phyloP scores from a whole-genome alignment of 2,888 invertebrate genomes.

The Brachynemurus nebulosus region DNA sequence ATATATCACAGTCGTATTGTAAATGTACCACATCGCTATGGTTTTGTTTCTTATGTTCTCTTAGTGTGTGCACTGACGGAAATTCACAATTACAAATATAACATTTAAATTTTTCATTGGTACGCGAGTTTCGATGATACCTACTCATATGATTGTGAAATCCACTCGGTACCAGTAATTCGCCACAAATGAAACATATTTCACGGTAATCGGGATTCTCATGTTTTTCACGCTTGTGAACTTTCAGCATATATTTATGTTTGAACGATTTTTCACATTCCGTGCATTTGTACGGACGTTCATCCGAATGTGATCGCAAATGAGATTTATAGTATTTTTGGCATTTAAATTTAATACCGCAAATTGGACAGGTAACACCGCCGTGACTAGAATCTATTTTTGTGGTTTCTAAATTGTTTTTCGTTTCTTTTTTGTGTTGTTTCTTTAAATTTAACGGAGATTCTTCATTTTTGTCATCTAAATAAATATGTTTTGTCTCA shows the following conservation, averaged over 20 bases:
- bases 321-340: neutral
- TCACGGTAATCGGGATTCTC: neutral
- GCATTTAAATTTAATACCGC: neutral
- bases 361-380: neutral
- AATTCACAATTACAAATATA: neutral
- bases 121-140: neutral
- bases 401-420: too few relatives aligned
- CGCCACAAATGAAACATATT: neutral
- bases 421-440: neutral
- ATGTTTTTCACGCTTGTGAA: neutral
- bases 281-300: neutral
- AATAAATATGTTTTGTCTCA: neutral
- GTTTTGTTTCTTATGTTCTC: too few relatives aligned
- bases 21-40: too few relatives aligned
- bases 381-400: too few relatives aligned
- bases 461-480: too few relatives aligned
- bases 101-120: constrained; percentile 1
- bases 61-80: neutral
- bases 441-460: too few relatives aligned
- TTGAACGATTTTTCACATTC: constrained; percentile 1
- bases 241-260: neutral
- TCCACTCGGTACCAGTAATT: neutral
- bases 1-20: too few relatives aligned
- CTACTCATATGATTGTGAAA: neutral
- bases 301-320: neutral